Conservation (phyloP, 2,797 vertebrate species). For the Falco berigora region DNA sequence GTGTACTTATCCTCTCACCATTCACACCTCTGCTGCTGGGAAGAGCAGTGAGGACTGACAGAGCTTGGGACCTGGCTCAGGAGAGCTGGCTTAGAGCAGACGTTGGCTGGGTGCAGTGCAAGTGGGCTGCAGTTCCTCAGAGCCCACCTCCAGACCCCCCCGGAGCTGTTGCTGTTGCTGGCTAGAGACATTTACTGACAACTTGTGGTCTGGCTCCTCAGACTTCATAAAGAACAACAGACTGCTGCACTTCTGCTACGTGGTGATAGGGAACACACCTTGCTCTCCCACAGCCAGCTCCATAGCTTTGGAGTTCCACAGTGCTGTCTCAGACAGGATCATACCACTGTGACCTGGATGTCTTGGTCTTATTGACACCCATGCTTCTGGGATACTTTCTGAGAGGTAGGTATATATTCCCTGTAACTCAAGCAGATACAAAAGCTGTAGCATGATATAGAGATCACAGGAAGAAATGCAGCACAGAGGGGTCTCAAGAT, state of each 20-base stretch:
- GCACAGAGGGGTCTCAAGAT: background rate
- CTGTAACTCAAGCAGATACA: background rate
- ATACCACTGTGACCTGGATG: background rate
- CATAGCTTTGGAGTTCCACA: background rate
- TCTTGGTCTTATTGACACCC: background rate
- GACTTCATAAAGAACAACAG: background rate
- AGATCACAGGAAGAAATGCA: background rate
- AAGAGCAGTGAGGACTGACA: background rate
- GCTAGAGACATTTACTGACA: background rate
- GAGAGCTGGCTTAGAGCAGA: background rate
- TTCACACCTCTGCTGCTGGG: background rate
- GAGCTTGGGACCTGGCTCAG: background rate
- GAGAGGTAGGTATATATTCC: background rate
- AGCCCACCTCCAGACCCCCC: background rate
- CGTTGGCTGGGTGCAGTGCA: fast-evolving
- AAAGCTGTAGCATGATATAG: background rate
- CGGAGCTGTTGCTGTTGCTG: background rate
- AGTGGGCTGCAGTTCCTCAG: background rate
- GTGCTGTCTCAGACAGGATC: background rate
- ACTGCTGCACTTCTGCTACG: background rate
- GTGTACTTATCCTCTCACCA: background rate
- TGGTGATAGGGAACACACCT: background rate
- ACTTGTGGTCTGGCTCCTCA: background rate
- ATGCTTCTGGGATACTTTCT: background rate
- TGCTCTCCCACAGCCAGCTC: background rate